phyloP scores from a whole-genome alignment of 2,113 vertebrate species.

The Macrotis lagotis region DNA sequence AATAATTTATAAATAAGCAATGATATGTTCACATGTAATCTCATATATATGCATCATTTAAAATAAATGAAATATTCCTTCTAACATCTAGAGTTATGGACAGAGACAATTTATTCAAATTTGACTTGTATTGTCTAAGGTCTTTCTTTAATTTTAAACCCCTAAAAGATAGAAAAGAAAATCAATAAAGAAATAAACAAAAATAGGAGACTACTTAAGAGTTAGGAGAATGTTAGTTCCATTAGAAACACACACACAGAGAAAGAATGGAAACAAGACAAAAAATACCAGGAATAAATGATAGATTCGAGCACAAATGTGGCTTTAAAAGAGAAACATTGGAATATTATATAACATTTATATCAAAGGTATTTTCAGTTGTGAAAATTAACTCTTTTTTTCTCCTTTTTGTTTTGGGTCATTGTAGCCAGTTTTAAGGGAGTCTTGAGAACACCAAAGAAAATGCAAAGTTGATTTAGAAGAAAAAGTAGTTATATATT shows the following conservation, averaged over 20 bases:
- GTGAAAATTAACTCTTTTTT: neutral
- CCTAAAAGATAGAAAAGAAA: neutral
- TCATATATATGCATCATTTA: neutral
- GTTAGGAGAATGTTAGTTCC: neutral
- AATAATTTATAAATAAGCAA: neutral
- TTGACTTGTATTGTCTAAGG: neutral
- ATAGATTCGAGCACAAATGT: neutral
- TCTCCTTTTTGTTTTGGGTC: neutral
- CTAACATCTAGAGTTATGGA: neutral
- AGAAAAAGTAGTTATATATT: neutral
- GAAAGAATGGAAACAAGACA: neutral
- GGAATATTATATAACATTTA: neutral
- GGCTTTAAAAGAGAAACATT: neutral
- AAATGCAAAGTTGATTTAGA: neutral
- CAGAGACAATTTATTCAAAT: neutral
- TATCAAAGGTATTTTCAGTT: neutral
- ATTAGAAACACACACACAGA: neutral
- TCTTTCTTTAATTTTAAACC: neutral
- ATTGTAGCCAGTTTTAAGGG: neutral
- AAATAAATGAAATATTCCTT: neutral
- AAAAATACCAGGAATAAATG: neutral
- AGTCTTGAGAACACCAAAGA: neutral
- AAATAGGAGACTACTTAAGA: neutral
- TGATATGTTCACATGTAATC: neutral
- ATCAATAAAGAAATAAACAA: neutral